Conservation (phyloP, 2,888 invertebrate genomes). For the Agonopterix arenella region DNA sequence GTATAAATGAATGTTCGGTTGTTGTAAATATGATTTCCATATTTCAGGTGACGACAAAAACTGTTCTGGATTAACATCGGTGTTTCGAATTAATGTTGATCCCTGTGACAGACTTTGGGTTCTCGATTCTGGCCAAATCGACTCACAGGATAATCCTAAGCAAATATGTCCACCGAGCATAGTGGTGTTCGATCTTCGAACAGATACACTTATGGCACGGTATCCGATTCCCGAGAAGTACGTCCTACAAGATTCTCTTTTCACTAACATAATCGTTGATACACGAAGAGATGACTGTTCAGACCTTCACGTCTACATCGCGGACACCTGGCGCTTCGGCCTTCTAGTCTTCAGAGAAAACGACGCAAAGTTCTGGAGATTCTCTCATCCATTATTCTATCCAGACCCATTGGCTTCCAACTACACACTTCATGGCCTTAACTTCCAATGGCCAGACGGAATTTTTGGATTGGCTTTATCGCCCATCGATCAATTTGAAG, state of each 20-base stretch:
- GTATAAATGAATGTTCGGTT: background rate
- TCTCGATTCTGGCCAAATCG: conserved; percentile 86
- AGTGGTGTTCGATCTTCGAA: conserved; percentile 82
- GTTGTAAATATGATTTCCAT: background rate
- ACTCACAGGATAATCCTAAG: conserved; percentile 79
- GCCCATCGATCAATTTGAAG: conserved; percentile 65
- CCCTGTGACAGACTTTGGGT: conserved; percentile 87
- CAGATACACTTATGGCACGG: conserved; percentile 78
- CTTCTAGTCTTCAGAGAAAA: conserved; percentile 78
- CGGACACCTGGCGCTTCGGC: conserved; percentile 83
- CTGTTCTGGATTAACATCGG: conserved; percentile 84
- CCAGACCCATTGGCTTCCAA: conserved; percentile 85
- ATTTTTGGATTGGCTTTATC: conserved; percentile 85
- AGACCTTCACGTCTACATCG: conserved; percentile 80
- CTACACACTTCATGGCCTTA: conserved; percentile 84
- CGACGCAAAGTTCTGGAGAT: conserved; percentile 79
- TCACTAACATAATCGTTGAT: conserved; percentile 81
- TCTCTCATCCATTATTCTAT: conserved; percentile 81
- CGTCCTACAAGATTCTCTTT: conserved; percentile 81
- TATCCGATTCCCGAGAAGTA: conserved; percentile 81
- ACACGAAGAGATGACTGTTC: conserved; percentile 76
- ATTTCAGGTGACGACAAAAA: conserved; percentile 48
- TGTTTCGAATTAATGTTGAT: conserved; percentile 85
- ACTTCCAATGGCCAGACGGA: conserved; percentile 90
- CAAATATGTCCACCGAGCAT: conserved; percentile 86